A percentile compares a stretch with the other conserved stretches of the same genome.
These are phyloP conservation scores for Nasonia oneida DNA, from an alignment of 2,888 invertebrate genomes.

Conservation along the genomic window DNA sequence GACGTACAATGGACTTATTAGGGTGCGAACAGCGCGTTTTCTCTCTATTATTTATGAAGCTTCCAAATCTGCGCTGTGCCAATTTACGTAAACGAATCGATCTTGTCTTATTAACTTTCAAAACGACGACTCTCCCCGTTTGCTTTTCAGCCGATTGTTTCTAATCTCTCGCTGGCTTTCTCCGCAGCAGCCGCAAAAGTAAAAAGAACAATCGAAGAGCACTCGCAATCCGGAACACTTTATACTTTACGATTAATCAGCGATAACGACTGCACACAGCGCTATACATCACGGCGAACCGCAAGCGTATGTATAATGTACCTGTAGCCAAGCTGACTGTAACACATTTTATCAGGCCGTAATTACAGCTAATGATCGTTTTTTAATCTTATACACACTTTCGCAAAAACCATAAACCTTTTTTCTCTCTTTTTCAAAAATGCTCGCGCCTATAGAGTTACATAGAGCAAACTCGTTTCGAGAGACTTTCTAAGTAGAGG, in stretches of 20 bases:
- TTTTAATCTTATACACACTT: not conserved
- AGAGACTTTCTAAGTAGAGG: constrained; percentile 49
- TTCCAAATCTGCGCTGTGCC: not conserved
- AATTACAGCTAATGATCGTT: not conserved
- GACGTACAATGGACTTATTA: not conserved
- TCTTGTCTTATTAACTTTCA: not conserved
- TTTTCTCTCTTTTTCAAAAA: not conserved
- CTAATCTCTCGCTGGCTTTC: not conserved
- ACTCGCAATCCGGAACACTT: not conserved
- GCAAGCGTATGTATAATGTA: not conserved
- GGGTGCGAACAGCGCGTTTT: not conserved
- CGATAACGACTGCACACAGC: not conserved
- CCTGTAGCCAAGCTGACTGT: not conserved
- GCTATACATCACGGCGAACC: not conserved
- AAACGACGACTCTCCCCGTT: not conserved
- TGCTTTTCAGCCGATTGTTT: not conserved
- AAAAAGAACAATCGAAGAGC: not conserved
- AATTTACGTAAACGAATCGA: not conserved
- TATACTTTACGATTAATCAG: not conserved
- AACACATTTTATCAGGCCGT: not conserved
- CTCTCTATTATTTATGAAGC: not conserved
- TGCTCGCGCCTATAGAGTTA: not conserved
- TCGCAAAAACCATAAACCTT: not conserved
- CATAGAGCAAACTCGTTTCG: constrained; percentile 18
- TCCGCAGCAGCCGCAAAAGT: not conserved